These are phyloP conservation scores for Octopus bimaculoides DNA, from an alignment of 1,140 invertebrate species.

Conservation along the genomic window DNA sequence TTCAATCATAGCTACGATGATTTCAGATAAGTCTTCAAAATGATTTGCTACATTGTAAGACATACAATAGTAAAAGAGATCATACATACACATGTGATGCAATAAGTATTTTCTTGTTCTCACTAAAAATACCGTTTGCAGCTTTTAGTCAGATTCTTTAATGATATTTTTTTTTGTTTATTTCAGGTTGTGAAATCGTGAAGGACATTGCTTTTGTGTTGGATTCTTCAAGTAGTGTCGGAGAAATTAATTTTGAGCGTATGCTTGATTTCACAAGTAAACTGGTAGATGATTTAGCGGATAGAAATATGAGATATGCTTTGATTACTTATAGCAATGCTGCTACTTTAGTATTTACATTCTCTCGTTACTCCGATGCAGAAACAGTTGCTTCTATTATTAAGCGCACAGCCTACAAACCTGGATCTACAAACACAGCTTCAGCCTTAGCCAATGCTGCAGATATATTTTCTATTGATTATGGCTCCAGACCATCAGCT, in stretches of 20 bases:
- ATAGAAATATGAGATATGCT: slow-evolving; percentile 35
- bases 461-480: slow-evolving; percentile 25
- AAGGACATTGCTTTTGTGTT: slow-evolving; percentile 48
- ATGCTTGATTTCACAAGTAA: slow-evolving; percentile 34
- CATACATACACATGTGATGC: neutral
- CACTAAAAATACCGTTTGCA: neutral
- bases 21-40: neutral
- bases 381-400: slow-evolving; percentile 41
- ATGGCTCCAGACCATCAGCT: slow-evolving; percentile 40
- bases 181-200: slow-evolving; percentile 35
- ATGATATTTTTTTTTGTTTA: slow-evolving; percentile 4
- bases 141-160: neutral
- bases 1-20: neutral
- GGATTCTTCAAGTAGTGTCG: slow-evolving; percentile 46
- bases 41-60: neutral
- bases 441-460: slow-evolving; percentile 32
- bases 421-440: slow-evolving; percentile 50
- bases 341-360: slow-evolving; percentile 39
- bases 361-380: slow-evolving; percentile 32
- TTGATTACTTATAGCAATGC: slow-evolving; percentile 43
- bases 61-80: neutral
- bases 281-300: slow-evolving; percentile 44
- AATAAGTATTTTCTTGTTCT: neutral
- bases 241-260: slow-evolving; percentile 35
- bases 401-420: slow-evolving; percentile 33